Evolutionary conservation across 2,797 vertebrate species (phyloP).

Genomic region (Acipenser transmontanus): DNA sequence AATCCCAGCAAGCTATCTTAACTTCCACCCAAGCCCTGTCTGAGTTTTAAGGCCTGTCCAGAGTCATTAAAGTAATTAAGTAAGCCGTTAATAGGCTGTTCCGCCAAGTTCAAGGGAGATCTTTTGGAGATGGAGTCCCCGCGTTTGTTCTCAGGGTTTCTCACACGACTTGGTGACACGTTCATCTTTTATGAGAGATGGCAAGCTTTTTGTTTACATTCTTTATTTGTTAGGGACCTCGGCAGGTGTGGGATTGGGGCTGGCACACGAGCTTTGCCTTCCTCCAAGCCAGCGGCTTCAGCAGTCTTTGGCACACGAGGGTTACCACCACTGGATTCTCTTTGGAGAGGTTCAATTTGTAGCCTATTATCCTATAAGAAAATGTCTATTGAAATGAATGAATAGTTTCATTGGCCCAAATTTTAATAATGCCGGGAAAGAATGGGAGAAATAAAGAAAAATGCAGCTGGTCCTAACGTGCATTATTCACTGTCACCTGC

Average conservation of each 20-base stretch:
- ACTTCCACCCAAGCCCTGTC: slow-evolving; percentile 68
- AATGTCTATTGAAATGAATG: slow-evolving; percentile 98
- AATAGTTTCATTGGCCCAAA: slow-evolving; percentile 97
- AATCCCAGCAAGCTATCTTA: slow-evolving; percentile 76
- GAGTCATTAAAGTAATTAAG: slow-evolving; percentile 98
- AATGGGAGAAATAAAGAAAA: slow-evolving; percentile 90
- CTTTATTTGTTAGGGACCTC: slow-evolving; percentile 74
- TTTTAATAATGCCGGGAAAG: slow-evolving; percentile 93
- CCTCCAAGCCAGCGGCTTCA: slow-evolving; percentile 64
- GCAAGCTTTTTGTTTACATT: slow-evolving; percentile 88
- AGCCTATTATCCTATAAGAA: slow-evolving; percentile 99
- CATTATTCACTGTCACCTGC: slow-evolving; percentile 98
- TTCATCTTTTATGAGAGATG: slow-evolving; percentile 87
- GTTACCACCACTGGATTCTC: slow-evolving; percentile 78
- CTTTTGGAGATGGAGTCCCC: slow-evolving; percentile 88
- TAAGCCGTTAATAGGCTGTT: slow-evolving; percentile 99
- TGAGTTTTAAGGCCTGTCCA: slow-evolving; percentile 94
- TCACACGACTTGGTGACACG: slow-evolving; percentile 98
- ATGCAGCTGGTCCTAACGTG: slow-evolving; percentile 93
- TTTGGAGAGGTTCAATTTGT: slow-evolving; percentile 99
- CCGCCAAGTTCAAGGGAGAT: slow-evolving; percentile 96
- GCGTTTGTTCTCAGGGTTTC: slow-evolving; percentile 92
- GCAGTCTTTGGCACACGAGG: slow-evolving; percentile 92
- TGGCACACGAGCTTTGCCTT: slow-evolving; percentile 84
- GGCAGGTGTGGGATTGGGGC: slow-evolving; percentile 91